Percentiles rank a stretch among this genome's conserved stretches.
Conservation (phyloP, 2,888 invertebrate genomes). For the Folsomia candida region DNA sequence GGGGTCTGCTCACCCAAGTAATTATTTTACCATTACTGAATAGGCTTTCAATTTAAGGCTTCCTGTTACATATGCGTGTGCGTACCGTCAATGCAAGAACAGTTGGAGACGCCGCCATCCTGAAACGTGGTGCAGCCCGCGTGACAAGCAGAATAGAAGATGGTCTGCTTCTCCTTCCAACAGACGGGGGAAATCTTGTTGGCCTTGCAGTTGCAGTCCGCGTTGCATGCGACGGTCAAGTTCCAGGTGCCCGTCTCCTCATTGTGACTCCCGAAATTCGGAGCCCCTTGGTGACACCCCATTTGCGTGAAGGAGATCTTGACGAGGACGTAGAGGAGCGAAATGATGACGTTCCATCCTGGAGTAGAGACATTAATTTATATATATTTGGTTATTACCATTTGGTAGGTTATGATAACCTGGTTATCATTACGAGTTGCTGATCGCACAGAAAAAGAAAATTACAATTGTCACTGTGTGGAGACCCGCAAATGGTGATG, state of each 20-base stretch:
- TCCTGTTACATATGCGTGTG: too few species aligned
- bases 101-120: slow-evolving; percentile 56
- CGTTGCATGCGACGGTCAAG: slow-evolving; percentile 61
- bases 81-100: slow-evolving; percentile 31
- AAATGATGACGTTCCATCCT: slow-evolving; percentile 65
- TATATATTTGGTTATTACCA: too few species aligned
- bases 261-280: slow-evolving; percentile 28
- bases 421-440: too few species aligned
- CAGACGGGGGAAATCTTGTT: slow-evolving; percentile 67
- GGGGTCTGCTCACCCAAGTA: too few species aligned
- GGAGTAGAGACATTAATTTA: too few species aligned
- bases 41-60: too few species aligned
- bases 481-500: too few species aligned
- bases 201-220: slow-evolving; percentile 61
- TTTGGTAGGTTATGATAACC: too few species aligned
- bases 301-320: slow-evolving; percentile 55
- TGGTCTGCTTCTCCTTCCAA: slow-evolving; percentile 59
- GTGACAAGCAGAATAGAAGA: slow-evolving; percentile 71
- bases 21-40: too few species aligned
- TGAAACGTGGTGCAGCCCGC: slow-evolving; percentile 63
- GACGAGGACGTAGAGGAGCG: slow-evolving; percentile 60
- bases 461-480: slow-evolving; percentile 52
- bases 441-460: neutral
- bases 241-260: slow-evolving; percentile 51
- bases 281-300: slow-evolving; percentile 46